Evolutionary conservation across 2,888 invertebrate genomes (phyloP).

Genomic region (Troides helena): DNA sequence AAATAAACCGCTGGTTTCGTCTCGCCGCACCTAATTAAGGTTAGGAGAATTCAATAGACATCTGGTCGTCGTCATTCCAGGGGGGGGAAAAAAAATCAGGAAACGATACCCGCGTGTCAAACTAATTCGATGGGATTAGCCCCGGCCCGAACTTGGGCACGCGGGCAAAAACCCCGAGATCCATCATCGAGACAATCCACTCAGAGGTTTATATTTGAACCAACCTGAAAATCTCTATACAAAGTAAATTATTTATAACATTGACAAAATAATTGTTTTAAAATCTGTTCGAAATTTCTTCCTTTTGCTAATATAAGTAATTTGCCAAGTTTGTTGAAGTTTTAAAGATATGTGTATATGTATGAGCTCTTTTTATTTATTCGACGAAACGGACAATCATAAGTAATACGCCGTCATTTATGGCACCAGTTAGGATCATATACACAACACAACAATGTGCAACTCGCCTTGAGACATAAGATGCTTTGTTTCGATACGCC

Average conservation of each 20-base stretch:
- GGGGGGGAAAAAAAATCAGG: slow-evolving; percentile 66
- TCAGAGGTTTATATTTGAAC: slow-evolving; percentile 17
- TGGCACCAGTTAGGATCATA: too few relatives aligned
- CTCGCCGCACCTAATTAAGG: slow-evolving; percentile 72
- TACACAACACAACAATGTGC: too few relatives aligned
- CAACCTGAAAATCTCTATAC: neutral
- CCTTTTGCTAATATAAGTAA: too few relatives aligned
- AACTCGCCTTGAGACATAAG: too few relatives aligned
- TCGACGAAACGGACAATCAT: too few relatives aligned
- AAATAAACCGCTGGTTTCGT: slow-evolving; percentile 55
- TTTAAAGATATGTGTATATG: too few relatives aligned
- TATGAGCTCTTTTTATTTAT: too few relatives aligned
- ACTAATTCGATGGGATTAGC: slow-evolving; percentile 71
- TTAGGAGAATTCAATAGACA: slow-evolving; percentile 60
- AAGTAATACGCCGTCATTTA: too few relatives aligned
- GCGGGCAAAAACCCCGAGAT: slow-evolving; percentile 71
- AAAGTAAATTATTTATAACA: neutral
- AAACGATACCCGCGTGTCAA: slow-evolving; percentile 72
- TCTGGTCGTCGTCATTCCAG: slow-evolving; percentile 53
- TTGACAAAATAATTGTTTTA: neutral
- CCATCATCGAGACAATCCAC: slow-evolving; percentile 58
- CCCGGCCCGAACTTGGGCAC: slow-evolving; percentile 48
- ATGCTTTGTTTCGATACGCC: too few relatives aligned
- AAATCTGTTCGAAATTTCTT: too few relatives aligned
- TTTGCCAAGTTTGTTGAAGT: too few relatives aligned